A percentile compares a stretch with the other conserved stretches of the same genome.
phyloP scores from a whole-genome alignment of 2,888 invertebrate species.

The Bellardia pandia region DNA sequence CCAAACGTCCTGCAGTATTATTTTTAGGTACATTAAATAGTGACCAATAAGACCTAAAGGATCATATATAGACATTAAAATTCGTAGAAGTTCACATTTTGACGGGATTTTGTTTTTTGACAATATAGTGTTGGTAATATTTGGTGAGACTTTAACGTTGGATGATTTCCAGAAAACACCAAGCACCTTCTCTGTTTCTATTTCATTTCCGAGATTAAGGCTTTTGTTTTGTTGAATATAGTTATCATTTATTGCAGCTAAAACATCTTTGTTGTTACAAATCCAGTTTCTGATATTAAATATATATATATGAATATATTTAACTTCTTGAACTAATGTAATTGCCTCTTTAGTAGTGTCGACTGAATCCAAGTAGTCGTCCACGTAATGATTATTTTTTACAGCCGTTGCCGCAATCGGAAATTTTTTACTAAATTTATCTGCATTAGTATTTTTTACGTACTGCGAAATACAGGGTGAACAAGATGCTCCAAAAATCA shows the following conservation, averaged over 20 bases:
- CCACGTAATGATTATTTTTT: conserved; percentile 55
- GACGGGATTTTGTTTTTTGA: too few species aligned
- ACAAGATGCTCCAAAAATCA: conserved; percentile 44
- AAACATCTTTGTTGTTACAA: conserved; percentile 29
- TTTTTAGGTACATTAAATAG: conserved; percentile 46
- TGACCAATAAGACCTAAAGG: conserved; percentile 45
- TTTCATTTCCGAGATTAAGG: conserved; percentile 40
- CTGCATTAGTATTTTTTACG: conserved; percentile 47
- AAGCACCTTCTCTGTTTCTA: conserved; percentile 27
- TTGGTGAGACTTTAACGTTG: too few species aligned
- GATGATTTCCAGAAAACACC: conserved; percentile 55
- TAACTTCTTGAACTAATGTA: conserved; percentile 18
- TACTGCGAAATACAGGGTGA: conserved; percentile 37
- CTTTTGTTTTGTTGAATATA: background rate
- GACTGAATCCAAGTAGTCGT: conserved; percentile 50
- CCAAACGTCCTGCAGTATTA: conserved; percentile 37
- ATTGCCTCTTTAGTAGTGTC: conserved; percentile 51
- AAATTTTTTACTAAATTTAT: conserved; percentile 30
- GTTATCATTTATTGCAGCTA: background rate
- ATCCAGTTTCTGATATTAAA: conserved; percentile 50
- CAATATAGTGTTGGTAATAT: too few species aligned
- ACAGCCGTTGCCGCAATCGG: conserved; percentile 23
- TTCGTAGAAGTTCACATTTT: too few species aligned
- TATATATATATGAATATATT: conserved; percentile 47
- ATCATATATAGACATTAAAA: conserved; percentile 41